Percentiles rank a stretch among this genome's conserved stretches.
These are phyloP conservation scores for Dicaeum eximium DNA, from an alignment of 2,113 vertebrate genomes.

Conservation along the genomic window DNA sequence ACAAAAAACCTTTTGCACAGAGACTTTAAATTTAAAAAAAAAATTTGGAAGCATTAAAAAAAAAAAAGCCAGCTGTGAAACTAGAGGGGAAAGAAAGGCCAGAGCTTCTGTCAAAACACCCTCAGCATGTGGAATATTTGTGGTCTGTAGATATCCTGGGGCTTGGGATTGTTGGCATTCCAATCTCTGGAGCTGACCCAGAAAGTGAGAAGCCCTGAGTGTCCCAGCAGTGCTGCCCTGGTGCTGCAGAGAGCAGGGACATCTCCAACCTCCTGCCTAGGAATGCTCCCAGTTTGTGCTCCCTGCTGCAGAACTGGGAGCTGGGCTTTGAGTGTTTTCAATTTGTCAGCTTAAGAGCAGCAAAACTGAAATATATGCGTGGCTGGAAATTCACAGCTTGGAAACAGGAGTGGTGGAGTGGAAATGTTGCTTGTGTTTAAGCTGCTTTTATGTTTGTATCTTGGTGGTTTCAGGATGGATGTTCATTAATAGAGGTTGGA, in stretches of 20 bases:
- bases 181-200: background rate
- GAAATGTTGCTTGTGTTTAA: background rate
- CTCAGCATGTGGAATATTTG: background rate
- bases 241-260: background rate
- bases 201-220: background rate
- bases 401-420: background rate
- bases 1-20: background rate
- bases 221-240: background rate
- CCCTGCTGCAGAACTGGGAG: background rate
- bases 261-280: background rate
- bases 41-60: background rate
- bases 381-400: background rate
- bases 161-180: background rate
- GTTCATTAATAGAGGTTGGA: background rate
- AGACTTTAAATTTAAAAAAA: background rate
- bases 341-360: background rate
- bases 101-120: background rate
- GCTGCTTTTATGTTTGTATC: background rate
- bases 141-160: rapidly evolving
- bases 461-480: background rate
- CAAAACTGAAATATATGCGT: background rate
- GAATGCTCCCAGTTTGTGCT: background rate
- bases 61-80: background rate
- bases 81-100: background rate
- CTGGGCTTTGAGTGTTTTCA: background rate